Percentiles rank a stretch among this genome's conserved stretches.
Evolutionary conservation across 1,140 invertebrate genomes (phyloP).

Genomic region (Ooceraea biroi): DNA sequence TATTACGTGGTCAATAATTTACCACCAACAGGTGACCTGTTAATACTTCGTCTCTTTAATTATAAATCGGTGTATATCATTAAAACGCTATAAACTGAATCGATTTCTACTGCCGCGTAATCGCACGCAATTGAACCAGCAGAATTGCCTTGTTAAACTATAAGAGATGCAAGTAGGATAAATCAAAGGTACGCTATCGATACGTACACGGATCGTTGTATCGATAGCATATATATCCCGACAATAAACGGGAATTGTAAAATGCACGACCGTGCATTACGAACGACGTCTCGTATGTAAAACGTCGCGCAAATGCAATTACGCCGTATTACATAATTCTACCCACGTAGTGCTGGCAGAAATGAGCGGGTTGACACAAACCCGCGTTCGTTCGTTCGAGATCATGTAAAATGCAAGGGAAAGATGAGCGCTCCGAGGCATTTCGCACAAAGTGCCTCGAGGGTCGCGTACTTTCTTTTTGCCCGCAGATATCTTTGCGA

Average conservation of each 20-base stretch:
- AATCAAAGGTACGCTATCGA: not conserved
- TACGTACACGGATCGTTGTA: too few species aligned
- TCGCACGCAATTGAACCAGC: constrained; percentile 2
- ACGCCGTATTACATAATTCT: constrained; percentile 1
- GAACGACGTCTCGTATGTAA: not conserved
- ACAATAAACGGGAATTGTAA: not conserved
- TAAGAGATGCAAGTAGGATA: not conserved
- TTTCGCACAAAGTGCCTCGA: constrained; percentile 30
- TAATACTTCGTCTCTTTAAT: constrained; percentile 50
- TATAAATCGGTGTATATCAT: constrained; percentile 25
- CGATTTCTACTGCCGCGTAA: constrained; percentile 3
- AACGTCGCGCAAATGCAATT: not conserved
- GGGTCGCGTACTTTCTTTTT: constrained; percentile 35
- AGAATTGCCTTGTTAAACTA: constrained; percentile 31
- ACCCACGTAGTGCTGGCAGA: not conserved
- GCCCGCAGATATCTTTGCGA: not conserved
- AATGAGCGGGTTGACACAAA: constrained; percentile 10
- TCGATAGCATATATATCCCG: too few species aligned
- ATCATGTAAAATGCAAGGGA: constrained; percentile 36
- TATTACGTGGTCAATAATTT: constrained; percentile 49
- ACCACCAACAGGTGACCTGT: constrained; percentile 45
- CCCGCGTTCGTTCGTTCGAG: constrained; percentile 8
- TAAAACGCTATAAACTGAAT: constrained; percentile 34
- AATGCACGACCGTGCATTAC: not conserved
- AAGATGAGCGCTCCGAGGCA: constrained; percentile 13